Conservation (phyloP, 2,797 vertebrate species). For the Simalia tracyae region DNA sequence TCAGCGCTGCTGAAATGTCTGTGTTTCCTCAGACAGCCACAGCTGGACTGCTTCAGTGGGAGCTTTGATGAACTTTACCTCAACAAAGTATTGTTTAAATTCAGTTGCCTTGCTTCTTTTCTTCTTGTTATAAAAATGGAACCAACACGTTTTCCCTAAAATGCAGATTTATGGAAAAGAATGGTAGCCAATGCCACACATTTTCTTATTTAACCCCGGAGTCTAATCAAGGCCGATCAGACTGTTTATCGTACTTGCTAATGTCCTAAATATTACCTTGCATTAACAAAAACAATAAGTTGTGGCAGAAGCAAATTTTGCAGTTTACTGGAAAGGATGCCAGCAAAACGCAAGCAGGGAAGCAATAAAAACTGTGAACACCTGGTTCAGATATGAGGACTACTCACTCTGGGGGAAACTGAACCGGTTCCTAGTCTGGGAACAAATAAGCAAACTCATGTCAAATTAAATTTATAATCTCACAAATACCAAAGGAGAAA, state of each 20-base stretch:
- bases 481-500: neutral
- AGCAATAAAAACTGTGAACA: neutral
- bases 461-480: neutral
- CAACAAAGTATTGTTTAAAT: neutral
- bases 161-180: neutral
- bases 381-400: neutral
- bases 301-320: neutral
- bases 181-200: too few species aligned
- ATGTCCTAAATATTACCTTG: neutral
- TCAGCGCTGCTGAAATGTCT: neutral
- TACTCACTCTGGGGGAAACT: neutral
- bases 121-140: neutral
- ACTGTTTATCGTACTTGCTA: neutral
- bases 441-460: neutral
- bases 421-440: neutral
- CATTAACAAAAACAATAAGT: neutral
- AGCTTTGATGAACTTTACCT: neutral
- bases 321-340: neutral
- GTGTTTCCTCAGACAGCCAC: neutral
- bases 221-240: neutral
- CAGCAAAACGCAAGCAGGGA: neutral
- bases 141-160: neutral
- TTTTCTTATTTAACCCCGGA: neutral
- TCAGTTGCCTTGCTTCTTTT: neutral
- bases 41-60: too few species aligned